Evolutionary conservation across 1,140 invertebrate species (phyloP).

Genomic region (Drosophila sucinea): DNA sequence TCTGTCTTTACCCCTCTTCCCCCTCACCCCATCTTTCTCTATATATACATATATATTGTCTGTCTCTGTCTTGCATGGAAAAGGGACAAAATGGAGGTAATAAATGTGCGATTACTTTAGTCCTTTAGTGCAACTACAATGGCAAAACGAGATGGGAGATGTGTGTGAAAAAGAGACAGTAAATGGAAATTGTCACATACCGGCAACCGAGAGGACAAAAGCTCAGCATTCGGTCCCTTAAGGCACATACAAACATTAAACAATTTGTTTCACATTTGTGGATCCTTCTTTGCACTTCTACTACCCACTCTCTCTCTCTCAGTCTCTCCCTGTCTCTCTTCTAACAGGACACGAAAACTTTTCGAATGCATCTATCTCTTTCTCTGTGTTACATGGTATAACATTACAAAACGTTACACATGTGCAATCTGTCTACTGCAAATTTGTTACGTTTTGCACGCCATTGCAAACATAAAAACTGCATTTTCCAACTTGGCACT

Average conservation of each 20-base stretch:
- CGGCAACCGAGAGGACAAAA: conserved; percentile 19
- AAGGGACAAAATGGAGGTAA: conserved; percentile 36
- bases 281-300: conserved; percentile 28
- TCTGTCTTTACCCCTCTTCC: neutral
- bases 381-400: conserved; percentile 29
- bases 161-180: conserved; percentile 20
- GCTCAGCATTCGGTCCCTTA: conserved; percentile 20
- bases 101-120: conserved; percentile 56
- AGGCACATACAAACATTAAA: conserved; percentile 54
- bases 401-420: conserved; percentile 63
- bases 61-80: neutral
- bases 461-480: conserved; percentile 60
- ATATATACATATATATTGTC: neutral
- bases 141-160: neutral
- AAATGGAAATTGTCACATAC: conserved; percentile 49
- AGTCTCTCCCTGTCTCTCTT: too few relatives aligned
- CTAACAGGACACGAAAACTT: conserved; percentile 42
- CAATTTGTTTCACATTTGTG: conserved; percentile 63
- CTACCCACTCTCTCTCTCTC: conserved; percentile 20
- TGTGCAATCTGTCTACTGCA: conserved; percentile 60
- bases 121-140: conserved; percentile 13
- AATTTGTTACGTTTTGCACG: conserved; percentile 60
- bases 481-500: conserved; percentile 64
- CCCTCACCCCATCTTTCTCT: neutral
- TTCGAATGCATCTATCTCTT: conserved; percentile 29